Base-by-base conservation (phyloP, 2,888 invertebrate genomes). In the Maniola hyperantus region DNA sequence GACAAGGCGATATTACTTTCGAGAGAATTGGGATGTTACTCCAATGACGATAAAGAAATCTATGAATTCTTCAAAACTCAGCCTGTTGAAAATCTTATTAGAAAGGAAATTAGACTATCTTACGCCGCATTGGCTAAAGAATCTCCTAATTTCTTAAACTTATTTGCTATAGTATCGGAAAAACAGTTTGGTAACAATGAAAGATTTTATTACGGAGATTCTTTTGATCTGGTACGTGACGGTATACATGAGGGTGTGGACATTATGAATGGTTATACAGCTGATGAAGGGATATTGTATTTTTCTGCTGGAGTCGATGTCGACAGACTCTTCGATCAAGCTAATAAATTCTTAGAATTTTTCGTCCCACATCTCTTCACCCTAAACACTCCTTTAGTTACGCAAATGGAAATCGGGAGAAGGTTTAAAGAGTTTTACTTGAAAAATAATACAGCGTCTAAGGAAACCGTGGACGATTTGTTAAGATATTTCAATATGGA, bases 241-340 rank as follows among this genome's bases (percentile, higher is more conserved):
- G 93, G 94, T n/a, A 86, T 87, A 15, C 84, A 93, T 44, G 76
- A 81, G 53, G 81, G 74, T 15, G 88, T 95, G 0, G 95, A 96
- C 0, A 93, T 96, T 81, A 94, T 96, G 80, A 88, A 94, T 13
- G 96, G 96, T 6, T 81, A 94, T 4, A 96, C 94, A 18, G 91
- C 93, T 0, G 93, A 95, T 55, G 96, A 96, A 85, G 96, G 96
- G 13, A 20, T 80, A 0, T 57, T 79, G 39, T 60, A 39, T 15
- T 79, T 80, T 71, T 69, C 87, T 5, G 82, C 87, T 6, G 59
- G 51, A 15, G 44, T 57, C 7, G 44, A 59, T 15, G 2, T 68
- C 53, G 64, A 69, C 15, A 66, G 36, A 44, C 36, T 73, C 20
- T 68, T 57, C 10, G 39, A 68, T 8, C 71, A 73, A 67, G 71